Base-by-base conservation (phyloP, 2,797 vertebrate species). In the Falco naumanni region DNA sequence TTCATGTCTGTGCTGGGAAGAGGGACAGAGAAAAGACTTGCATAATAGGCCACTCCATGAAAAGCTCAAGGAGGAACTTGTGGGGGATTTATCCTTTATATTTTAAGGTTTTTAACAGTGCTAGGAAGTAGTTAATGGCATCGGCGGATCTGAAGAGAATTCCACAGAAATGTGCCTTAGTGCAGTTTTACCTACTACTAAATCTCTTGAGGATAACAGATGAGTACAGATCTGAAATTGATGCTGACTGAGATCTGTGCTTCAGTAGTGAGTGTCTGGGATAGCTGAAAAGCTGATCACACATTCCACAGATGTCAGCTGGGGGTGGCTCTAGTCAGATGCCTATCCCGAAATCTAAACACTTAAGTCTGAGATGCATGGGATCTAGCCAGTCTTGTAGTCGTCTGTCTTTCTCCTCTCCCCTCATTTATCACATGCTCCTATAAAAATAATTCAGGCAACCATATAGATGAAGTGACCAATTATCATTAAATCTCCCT, bases 241-340 rank as follows among this genome's bases (percentile, higher is more conserved):
- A 85, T 47, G 56, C 39, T 91, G 59, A 86, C 50, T 3, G 4
- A 50, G 43, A 91, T 65, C 48, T 3, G 1, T 82, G 54, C 60
- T 83, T 89, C 75, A 74, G 66, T 2, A 65, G 28, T 2, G 78
- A 77, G 60, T 68, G 89, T 77, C 68, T 94, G 56, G n/a, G 56
- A 89, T 16, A 75, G 41, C 39, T 87, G 75, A 90, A 90, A 92
- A 89, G 74, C 71, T 93, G 87, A 89, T 91, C 48, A 77, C 63
- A 88, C 39, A 21, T 80, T 82, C 70, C 43, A 66, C 70, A 93
- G 51, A 72, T 56, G 76, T 69, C 78, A 94, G 56, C 41, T 92
- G 47, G 22, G 33, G 47, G 41, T 75, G 57, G 53, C 56, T 71
- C 64, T 77, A 83, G 64, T 80, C 87, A 91, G 78, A 71, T 85